Evolutionary conservation across 2,797 vertebrate species (phyloP), one percentile per base, ranked within the genome.

Genomic region (Parambassis ranga): DNA sequence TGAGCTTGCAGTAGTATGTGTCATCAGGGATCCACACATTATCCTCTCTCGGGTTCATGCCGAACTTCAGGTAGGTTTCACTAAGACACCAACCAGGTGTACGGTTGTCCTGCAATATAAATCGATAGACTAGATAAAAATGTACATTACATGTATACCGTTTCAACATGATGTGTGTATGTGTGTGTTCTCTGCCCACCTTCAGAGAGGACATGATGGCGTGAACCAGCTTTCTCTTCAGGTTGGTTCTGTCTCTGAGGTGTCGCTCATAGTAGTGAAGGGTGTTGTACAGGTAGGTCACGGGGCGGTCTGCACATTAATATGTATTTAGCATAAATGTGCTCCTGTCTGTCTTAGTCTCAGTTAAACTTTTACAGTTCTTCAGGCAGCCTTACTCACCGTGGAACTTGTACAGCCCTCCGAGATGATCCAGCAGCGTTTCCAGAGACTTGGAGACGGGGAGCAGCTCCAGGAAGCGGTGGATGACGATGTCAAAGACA

Each of bases 281-380:
- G 0, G 98, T 99, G 88, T 99, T 99, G 92, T 99, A 99, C 23
- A 99, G 87, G 71, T 99, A 99, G n/a, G 98, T 99, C 75, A 99
- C 97, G 0, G 98, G 98, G 1, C 98, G 96, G 81, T 99, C 98
- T 99, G 70, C 16, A 14, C 19, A 24, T 6, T 6, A 60, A n/a
- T n/a, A n/a, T n/a, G n/a, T n/a, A n/a, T n/a, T n/a, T n/a, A n/a
- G n/a, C n/a, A n/a, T n/a, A n/a, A n/a, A n/a, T n/a, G n/a, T n/a
- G n/a, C n/a, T n/a, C n/a, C n/a, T n/a, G n/a, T n/a, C n/a, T n/a
- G n/a, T n/a, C n/a, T n/a, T n/a, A n/a, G n/a, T n/a, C n/a, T n/a
- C n/a, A n/a, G n/a, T n/a, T n/a, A n/a, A n/a, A n/a, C n/a, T n/a
- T n/a, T n/a, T n/a, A n/a, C 4, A 28, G 42, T 44, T 42, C 24